Conservation (phyloP, 2,888 invertebrate species). For the Eurytoma californica region DNA sequence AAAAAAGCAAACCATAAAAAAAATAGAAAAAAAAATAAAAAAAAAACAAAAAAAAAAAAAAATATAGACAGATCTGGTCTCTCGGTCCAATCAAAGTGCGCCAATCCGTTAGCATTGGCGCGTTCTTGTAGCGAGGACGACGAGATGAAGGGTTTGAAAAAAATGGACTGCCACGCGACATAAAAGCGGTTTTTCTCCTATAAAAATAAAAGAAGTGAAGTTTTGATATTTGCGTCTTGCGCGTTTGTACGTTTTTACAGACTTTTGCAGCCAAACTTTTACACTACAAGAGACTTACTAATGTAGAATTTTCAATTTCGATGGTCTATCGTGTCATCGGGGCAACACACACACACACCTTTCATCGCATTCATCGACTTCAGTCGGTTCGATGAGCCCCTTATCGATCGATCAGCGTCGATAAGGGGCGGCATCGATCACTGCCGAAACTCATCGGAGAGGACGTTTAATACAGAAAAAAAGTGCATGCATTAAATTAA, state of each 20-base stretch:
- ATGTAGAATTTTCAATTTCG: slow-evolving; percentile 52
- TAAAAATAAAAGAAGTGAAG: slow-evolving; percentile 40
- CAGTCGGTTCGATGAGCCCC: slow-evolving; percentile 3
- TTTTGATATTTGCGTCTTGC: slow-evolving; percentile 57
- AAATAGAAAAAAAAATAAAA: slow-evolving; percentile 17
- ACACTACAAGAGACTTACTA: slow-evolving; percentile 55
- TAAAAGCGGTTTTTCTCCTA: slow-evolving; percentile 52
- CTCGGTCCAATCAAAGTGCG: slow-evolving; percentile 28
- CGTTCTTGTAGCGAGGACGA: slow-evolving; percentile 1
- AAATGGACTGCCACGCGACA: slow-evolving; percentile 45
- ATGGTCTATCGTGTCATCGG: slow-evolving; percentile 46
- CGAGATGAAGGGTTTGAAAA: slow-evolving; percentile 31
- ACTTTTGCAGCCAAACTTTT: slow-evolving; percentile 61
- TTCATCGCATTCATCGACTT: slow-evolving; percentile 46
- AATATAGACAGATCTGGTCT: slow-evolving; percentile 36
- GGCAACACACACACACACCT: slow-evolving; percentile 45
- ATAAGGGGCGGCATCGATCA: slow-evolving; percentile 17
- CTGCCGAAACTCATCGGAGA: slow-evolving; percentile 16
- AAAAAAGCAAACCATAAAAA: slow-evolving; percentile 25
- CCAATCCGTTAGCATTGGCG: slow-evolving; percentile 18
- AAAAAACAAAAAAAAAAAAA: slow-evolving; percentile 46
- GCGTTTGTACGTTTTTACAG: slow-evolving; percentile 62
- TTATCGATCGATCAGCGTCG: slow-evolving; percentile 19
- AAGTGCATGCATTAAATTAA: slow-evolving; percentile 2
- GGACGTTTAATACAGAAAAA: slow-evolving; percentile 37